A percentile compares a stretch with the other conserved stretches of the same genome.
These are phyloP conservation scores for Laticauda colubrina DNA, from an alignment of 2,113 vertebrate genomes.

Conservation along the genomic window DNA sequence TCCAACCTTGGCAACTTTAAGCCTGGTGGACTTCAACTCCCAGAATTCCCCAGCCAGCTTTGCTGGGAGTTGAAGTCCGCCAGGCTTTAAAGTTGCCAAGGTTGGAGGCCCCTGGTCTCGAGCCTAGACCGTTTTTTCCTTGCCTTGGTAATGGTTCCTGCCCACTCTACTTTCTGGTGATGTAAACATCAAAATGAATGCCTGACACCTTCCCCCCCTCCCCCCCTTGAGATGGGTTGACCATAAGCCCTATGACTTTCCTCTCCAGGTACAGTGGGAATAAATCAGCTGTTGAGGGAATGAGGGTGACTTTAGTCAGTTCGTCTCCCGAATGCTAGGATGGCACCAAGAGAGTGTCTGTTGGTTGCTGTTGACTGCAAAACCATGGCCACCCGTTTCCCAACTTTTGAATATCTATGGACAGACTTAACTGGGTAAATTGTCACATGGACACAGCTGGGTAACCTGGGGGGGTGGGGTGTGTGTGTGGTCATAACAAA, in stretches of 20 bases:
- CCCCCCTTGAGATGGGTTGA: neutral
- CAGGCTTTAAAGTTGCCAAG: no score
- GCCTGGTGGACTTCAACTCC: no score
- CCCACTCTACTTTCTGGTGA: neutral
- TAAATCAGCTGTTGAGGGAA: neutral
- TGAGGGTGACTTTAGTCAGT: neutral
- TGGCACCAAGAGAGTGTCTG: neutral
- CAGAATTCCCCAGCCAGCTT: no score
- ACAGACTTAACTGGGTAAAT: neutral
- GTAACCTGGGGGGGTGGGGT: neutral
- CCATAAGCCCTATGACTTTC: neutral
- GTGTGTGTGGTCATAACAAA: neutral
- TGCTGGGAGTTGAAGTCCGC: no score
- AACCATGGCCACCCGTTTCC: neutral
- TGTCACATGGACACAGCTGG: neutral
- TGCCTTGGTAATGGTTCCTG: neutral
- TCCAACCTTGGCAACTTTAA: no score
- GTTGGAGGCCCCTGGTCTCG: no score
- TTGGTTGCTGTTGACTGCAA: neutral
- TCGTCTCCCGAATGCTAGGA: neutral
- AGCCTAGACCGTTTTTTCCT: neutral
- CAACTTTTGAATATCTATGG: neutral
- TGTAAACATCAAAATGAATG: neutral
- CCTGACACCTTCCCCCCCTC: neutral
- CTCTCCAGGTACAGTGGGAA: neutral